Evolutionary conservation across 2,888 invertebrate species (phyloP), one percentile per base, ranked within the genome.

Genomic region (Drosophila prostipennis): DNA sequence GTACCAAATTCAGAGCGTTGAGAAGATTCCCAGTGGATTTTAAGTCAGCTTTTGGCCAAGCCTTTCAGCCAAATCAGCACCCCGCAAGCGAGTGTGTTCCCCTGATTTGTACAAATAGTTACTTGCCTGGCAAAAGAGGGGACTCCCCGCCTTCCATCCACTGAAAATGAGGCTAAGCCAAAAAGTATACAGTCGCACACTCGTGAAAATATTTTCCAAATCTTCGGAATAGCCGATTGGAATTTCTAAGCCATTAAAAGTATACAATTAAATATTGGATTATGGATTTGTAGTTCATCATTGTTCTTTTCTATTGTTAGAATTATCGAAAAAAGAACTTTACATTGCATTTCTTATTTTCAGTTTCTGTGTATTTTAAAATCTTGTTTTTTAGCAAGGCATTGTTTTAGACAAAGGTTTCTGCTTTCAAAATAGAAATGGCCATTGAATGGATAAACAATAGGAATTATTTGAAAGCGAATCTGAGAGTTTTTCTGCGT

Each of bases 31-130:
- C 65, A 7, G 11, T 4, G 19, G 60, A 14, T 37, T 19, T 19
- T 14, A 16, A 40, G 11, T 29, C 29, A 23, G 36, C 51, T 43
- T 55, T 11, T 43, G 37, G 39, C 37, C 48, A 32, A 40, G 34
- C 34, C 40, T 53, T 53, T 29, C 29, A 29, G 19, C n/a, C 39
- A 49, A 16, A 16, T 39, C 46, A 11, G 39, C 16, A 11, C 16
- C n/a, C n/a, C 13, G 19, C 19, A 19, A 19, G 19, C 19, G n/a
- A 34, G 51, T 59, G 55, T 58, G 34, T 49, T 43, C 11, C 43
- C 34, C 71, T 60, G 76, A 79, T 70, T 79, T 76, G 53, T 63
- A 51, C 68, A 71, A 73, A 78, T 80, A 76, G 77, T 74, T 59
- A 64, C 74, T 70, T 68, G 43, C 52, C n/a, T n/a, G n/a, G n/a